These are phyloP conservation scores for Teleogryllus oceanicus DNA, from an alignment of 2,888 invertebrate species.

Conservation along the genomic window DNA sequence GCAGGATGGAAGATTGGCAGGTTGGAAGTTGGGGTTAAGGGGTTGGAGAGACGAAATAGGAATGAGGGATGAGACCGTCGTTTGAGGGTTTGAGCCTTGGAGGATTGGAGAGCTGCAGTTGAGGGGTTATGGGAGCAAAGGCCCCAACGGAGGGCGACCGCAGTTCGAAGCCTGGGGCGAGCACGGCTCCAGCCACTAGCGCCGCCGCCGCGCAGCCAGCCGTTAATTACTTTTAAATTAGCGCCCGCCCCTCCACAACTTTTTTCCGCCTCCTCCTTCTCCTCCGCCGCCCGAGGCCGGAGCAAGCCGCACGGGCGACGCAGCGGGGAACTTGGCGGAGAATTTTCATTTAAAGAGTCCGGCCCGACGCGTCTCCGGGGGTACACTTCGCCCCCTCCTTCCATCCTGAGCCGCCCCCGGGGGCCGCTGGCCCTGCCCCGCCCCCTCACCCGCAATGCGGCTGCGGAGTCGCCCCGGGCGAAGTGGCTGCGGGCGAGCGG, in stretches of 20 bases:
- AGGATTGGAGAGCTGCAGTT: too few species aligned
- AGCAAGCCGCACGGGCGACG: not conserved
- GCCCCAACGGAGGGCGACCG: not conserved
- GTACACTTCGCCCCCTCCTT: not conserved
- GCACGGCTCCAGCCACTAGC: not conserved
- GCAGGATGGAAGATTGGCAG: too few species aligned
- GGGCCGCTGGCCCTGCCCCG: too few species aligned
- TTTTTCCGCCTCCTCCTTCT: not conserved
- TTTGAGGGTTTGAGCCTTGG: too few species aligned
- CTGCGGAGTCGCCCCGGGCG: too few species aligned
- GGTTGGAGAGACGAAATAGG: too few species aligned
- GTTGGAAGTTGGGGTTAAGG: too few species aligned
- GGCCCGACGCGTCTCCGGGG: not conserved
- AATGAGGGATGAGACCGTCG: too few species aligned
- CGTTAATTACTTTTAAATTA: conserved; percentile 18
- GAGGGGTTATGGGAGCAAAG: too few species aligned
- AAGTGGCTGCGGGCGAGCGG: too few species aligned
- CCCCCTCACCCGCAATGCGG: too few species aligned
- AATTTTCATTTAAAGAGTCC: conserved; percentile 18
- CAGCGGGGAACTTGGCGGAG: not conserved
- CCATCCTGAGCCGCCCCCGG: not conserved
- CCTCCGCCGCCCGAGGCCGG: not conserved
- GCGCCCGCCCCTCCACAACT: conserved; percentile 1
- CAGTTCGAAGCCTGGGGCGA: not conserved
- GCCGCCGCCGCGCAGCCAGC: not conserved